Evolutionary conservation across 37 sponge, comb jelly and placozoan genomes (phyloP), one percentile per base, ranked within the genome.

Genomic region (Beroe forskalii): DNA sequence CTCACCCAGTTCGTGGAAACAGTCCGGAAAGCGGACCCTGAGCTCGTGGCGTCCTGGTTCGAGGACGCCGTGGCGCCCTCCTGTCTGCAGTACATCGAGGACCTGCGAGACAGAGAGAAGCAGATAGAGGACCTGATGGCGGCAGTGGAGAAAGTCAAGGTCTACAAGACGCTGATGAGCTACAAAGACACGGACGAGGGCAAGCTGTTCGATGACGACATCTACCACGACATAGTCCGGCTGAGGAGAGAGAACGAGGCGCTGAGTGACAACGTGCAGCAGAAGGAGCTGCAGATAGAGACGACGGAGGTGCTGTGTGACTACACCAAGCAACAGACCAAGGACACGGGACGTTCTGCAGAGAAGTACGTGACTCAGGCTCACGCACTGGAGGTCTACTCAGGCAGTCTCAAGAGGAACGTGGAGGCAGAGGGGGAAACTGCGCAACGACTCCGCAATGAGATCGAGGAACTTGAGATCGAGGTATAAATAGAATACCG

Each of bases 11-110:
- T 80, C 31, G 86, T 80, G 27, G 40, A 80, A 30, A 80, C 86
- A 4, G 86, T 80, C 1, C 44, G 35, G 22, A 22, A 0, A 30
- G 44, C 86, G 20, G 86, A 80, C 55, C 86, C 8, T 2, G 44
- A 41, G 1, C 86, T 80, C 30, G 40, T 80, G 12, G 35, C 4
- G 27, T 23, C 55, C 35, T 80, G 86, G 86, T 80, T 80, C 42
- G 86, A 80, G 44, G 86, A 80, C 31, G 86, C 86, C 3, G 86
- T 80, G 6, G 86, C 38, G 20, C 86, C 86, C 17, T 80, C 86
- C 30, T 41, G 44, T 48, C 19, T 22, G 25, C 86, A 80, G 30
- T 80, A 80, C 86, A 23, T 80, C 9, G 25, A 12, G 0, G 86
- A 80, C 35, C 25, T 80, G 48, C 20, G 35, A 1, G 40, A 41